These are phyloP conservation scores for Zootoca vivipara DNA, from an alignment of 2,113 vertebrate species.

Conservation along the genomic window DNA sequence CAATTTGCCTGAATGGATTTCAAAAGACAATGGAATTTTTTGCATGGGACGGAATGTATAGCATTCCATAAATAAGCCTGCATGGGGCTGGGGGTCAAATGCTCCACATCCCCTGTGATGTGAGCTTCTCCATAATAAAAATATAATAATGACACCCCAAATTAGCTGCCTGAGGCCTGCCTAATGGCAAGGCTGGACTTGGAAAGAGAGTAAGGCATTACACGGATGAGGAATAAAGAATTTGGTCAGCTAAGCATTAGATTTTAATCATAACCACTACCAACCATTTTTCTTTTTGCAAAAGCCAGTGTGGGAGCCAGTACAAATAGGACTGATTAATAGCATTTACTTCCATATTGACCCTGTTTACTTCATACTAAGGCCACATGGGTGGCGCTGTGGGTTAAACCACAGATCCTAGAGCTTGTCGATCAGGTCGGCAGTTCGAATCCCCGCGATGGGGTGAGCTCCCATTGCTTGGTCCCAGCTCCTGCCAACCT, in stretches of 20 bases:
- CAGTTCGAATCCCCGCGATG: too few relatives aligned
- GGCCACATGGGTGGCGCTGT: too few relatives aligned
- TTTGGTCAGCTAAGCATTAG: neutral
- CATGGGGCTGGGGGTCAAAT: neutral
- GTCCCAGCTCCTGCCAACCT: too few relatives aligned
- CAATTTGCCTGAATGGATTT: neutral
- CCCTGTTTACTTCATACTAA: neutral
- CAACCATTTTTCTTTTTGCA: neutral
- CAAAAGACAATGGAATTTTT: neutral
- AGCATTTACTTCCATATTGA: neutral
- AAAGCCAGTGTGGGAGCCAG: neutral
- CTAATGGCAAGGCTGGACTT: neutral
- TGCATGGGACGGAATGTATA: neutral
- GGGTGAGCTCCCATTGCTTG: too few relatives aligned
- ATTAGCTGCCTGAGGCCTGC: neutral
- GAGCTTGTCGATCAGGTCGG: too few relatives aligned
- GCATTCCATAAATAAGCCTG: neutral
- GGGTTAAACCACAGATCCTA: too few relatives aligned
- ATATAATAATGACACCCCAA: neutral
- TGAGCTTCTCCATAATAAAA: neutral
- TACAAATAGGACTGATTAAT: neutral
- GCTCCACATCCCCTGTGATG: neutral
- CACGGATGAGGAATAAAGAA: neutral
- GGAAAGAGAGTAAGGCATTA: neutral
- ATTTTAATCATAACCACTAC: neutral